Conservation (phyloP, 2,113 vertebrate species). For the Physeter macrocephalus region DNA sequence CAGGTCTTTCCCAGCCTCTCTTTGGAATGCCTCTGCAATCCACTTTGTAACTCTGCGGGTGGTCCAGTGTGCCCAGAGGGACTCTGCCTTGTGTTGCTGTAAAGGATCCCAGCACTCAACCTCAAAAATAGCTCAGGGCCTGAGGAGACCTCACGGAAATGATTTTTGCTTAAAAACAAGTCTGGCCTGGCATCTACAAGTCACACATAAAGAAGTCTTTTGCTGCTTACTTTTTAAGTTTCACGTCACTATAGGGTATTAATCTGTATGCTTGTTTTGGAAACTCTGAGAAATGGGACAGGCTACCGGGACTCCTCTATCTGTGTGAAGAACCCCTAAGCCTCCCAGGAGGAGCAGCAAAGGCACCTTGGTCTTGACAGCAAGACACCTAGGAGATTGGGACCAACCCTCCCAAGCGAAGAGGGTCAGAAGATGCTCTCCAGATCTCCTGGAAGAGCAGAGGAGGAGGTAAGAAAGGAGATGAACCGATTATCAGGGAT, state of each 20-base stretch:
- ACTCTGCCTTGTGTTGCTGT: conserved; percentile 26
- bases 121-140: conserved; percentile 63
- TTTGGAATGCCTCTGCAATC: conserved; percentile 53
- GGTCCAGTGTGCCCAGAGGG: conserved; percentile 55
- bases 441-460: neutral
- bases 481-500: neutral
- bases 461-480: neutral
- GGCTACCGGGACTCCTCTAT: neutral
- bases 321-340: neutral
- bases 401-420: neutral
- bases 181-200: conserved; percentile 20
- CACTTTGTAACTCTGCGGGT: conserved; percentile 40
- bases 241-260: neutral
- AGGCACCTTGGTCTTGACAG: neutral
- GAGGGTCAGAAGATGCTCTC: neutral
- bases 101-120: conserved; percentile 53
- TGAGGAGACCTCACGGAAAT: conserved; percentile 16
- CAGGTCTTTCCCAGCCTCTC: conserved; percentile 64
- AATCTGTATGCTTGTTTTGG: conserved; percentile 1
- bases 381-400: neutral
- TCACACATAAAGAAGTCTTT: conserved; percentile 1
- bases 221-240: conserved; percentile 25
- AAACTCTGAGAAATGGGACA: neutral
- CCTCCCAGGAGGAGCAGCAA: neutral
- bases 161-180: conserved; percentile 27